These are phyloP conservation scores for Laticauda laticaudata DNA, from an alignment of 2,113 vertebrate genomes.

Conservation along the genomic window DNA sequence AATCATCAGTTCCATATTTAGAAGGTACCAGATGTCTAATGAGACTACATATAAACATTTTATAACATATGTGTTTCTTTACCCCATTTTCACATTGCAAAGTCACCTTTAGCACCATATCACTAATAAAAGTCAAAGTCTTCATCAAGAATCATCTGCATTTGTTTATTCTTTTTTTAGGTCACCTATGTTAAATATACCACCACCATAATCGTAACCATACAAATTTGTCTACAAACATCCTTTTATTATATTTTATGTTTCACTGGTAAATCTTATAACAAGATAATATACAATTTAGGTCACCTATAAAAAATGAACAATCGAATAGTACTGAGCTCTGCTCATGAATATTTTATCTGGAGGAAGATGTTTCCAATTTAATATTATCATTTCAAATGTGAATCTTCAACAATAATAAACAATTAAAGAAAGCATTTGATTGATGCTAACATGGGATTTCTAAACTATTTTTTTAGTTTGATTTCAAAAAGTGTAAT, in stretches of 20 bases:
- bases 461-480: not conserved
- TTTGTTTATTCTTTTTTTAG: conserved; percentile 58
- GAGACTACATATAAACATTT: not conserved
- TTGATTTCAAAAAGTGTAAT: not conserved
- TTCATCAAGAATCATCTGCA: conserved; percentile 50
- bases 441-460: not conserved
- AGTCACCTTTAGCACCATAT: conserved; percentile 48
- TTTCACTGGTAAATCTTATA: conserved; percentile 63
- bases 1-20: not conserved
- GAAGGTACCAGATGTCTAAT: not conserved
- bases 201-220: conserved; percentile 64
- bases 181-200: conserved; percentile 48
- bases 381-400: conserved; percentile 64
- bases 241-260: conserved; percentile 64
- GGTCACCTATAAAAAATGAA: conserved; percentile 38
- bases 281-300: conserved; percentile 68
- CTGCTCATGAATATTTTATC: conserved; percentile 28
- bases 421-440: not conserved
- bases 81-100: conserved; percentile 4
- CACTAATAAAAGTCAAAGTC: conserved; percentile 39
- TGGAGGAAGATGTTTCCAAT: conserved; percentile 36
- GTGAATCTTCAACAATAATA: conserved; percentile 58
- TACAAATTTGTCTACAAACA: conserved; percentile 55
- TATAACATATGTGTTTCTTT: not conserved
- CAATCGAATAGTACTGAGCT: conserved; percentile 33